Evolutionary conservation across 2,888 invertebrate species (phyloP).

Genomic region (Boloria euphrosyne): DNA sequence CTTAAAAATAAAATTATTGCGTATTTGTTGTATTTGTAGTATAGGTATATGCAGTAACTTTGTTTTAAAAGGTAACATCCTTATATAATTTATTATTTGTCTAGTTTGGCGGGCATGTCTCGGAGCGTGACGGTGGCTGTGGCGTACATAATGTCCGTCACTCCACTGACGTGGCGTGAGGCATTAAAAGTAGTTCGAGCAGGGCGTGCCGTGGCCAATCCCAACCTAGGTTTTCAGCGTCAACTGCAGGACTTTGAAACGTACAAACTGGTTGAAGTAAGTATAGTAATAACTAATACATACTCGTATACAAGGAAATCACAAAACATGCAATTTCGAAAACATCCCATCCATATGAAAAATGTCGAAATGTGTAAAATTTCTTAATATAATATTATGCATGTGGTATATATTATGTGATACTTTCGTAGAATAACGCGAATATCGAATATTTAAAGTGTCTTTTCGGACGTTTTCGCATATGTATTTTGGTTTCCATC

Average conservation of each 20-base stretch:
- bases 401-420: no score
- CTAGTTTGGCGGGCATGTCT: slow-evolving; percentile 97
- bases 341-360: no score
- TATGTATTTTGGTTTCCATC: no score
- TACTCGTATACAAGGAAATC: neutral
- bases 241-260: slow-evolving; percentile 96
- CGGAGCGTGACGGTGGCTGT: slow-evolving; percentile 97
- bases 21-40: no score
- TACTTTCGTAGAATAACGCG: no score
- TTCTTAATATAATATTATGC: no score
- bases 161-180: slow-evolving; percentile 94
- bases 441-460: no score
- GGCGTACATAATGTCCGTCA: slow-evolving; percentile 98
- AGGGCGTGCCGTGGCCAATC: slow-evolving; percentile 96
- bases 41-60: neutral
- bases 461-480: no score
- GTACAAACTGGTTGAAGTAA: slow-evolving; percentile 88
- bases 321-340: no score
- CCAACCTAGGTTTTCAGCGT: slow-evolving; percentile 96
- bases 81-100: slow-evolving; percentile 31
- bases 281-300: slow-evolving; percentile 4
- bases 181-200: slow-evolving; percentile 96
- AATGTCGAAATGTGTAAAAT: no score
- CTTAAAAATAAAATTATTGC: no score
- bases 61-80: neutral